A percentile compares a stretch with the other conserved stretches of the same genome.
These are phyloP conservation scores for Macquaria ambigua DNA, from an alignment of 2,113 vertebrate genomes.

Conservation along the genomic window DNA sequence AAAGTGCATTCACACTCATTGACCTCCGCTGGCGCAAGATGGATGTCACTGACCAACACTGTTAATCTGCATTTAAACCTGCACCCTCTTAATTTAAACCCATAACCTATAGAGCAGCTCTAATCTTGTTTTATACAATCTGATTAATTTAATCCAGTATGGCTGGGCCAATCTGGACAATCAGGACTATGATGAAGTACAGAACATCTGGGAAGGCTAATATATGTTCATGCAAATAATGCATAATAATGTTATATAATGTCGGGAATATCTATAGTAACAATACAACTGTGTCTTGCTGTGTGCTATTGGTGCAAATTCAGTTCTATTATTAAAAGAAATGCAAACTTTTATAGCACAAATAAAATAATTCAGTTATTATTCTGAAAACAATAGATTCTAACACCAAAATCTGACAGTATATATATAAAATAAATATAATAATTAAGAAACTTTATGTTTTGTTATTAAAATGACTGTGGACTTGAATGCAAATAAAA, in stretches of 20 bases:
- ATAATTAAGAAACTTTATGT: not conserved
- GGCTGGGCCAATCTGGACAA: constrained; percentile 15
- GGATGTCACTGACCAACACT: constrained; percentile 8
- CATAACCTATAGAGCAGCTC: constrained; percentile 40
- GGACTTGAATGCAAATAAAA: not conserved
- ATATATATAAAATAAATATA: no score
- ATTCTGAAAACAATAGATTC: no score
- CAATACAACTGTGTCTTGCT: not conserved
- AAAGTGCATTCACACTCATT: constrained; percentile 3
- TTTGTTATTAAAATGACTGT: not conserved
- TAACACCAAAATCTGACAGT: no score
- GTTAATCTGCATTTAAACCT: constrained; percentile 56
- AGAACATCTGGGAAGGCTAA: constrained; percentile 5
- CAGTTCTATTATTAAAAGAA: not conserved
- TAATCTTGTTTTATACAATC: constrained; percentile 60
- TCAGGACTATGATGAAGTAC: constrained; percentile 12
- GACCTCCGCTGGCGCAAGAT: constrained; percentile 24
- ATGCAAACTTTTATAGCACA: not conserved
- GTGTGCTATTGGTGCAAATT: not conserved
- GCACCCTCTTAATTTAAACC: constrained; percentile 54
- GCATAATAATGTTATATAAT: not conserved
- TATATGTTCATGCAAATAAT: not conserved
- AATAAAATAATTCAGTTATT: no score
- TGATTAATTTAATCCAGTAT: constrained; percentile 60
- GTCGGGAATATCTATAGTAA: not conserved